Evolutionary conservation across 2,113 vertebrate species (phyloP).

Genomic region (Monopterus albus): DNA sequence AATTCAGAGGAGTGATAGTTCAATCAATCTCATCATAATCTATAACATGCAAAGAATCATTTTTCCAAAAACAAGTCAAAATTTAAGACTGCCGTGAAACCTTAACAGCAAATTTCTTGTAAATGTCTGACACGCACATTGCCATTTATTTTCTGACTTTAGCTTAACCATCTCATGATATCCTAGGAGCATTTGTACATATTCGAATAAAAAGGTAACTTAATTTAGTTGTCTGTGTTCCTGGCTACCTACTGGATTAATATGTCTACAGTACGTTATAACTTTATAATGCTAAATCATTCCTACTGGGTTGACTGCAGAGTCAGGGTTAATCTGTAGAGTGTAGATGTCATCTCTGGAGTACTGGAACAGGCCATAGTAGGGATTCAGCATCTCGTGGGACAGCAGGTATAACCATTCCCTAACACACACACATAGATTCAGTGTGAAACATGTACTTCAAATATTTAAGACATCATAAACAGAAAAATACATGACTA

Average conservation of each 20-base stretch:
- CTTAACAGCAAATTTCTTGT: too few species aligned
- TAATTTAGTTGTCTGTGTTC: neutral
- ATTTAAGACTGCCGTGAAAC: too few species aligned
- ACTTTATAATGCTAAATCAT: neutral
- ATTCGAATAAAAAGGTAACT: neutral
- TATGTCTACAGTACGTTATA: neutral
- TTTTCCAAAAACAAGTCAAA: too few species aligned
- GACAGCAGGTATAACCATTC: constrained; percentile 98
- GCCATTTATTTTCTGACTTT: neutral
- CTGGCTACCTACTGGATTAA: neutral
- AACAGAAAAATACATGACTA: neutral
- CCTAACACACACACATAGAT: constrained; percentile 75
- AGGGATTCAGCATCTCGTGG: constrained; percentile 98
- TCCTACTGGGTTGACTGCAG: constrained; percentile 94
- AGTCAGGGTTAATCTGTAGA: constrained; percentile 97
- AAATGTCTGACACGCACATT: too few species aligned
- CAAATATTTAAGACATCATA: neutral
- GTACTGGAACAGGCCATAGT: constrained; percentile 98
- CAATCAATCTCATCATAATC: too few species aligned
- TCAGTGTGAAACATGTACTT: neutral
- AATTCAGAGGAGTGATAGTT: too few species aligned
- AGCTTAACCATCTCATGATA: neutral
- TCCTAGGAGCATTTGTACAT: neutral
- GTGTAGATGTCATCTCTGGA: constrained; percentile 99
- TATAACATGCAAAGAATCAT: too few species aligned